Base-by-base conservation (phyloP, 2,797 vertebrate species). In the Picus viridis region DNA sequence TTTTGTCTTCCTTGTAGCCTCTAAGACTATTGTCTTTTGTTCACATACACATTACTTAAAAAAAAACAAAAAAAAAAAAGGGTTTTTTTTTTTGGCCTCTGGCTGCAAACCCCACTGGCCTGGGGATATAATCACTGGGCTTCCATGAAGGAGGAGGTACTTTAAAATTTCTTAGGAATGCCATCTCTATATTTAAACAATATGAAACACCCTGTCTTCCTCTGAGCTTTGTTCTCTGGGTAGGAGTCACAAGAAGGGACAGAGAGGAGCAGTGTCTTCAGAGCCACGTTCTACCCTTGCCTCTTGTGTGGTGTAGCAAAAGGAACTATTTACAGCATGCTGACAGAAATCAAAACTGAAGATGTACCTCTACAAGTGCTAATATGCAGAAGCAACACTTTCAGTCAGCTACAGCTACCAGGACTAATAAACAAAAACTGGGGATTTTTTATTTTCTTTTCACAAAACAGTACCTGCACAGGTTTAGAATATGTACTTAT, bases 241-340 rank as follows among this genome's bases (percentile, higher is more conserved):
- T 6, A 74, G n/a, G 10, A n/a, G 15, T 64, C 1, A 1, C 23
- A 30, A 34, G 20, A 39, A 43, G 16, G 20, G 71, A 23, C 1
- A 7, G 11, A 7, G 3, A 7, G 8, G 12, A 68, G 17, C 6
- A 27, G 7, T 36, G 17, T 3, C 11, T 45, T 29, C 20, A 61
- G 16, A 74, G 9, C 6, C 1, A 8, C 0, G 0, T 10, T 57
- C 3, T 49, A 58, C 20, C 27, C 11, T 70, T 74, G 23, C 16
- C 9, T 64, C 5, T 16, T 69, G 10, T n/a, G 10, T 24, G 26
- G 6, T 67, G 12, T 53, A 53, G 7, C 26, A 64, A 64, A 70
- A 68, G 3, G 34, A 58, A 16, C 12, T 61, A 8, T 62, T 91
- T 32, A 45, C 18, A 26, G 7, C 9, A 16, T 34, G 7, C 22